Conservation (phyloP, 2,888 invertebrate species). For the Hypomecis atomaria region DNA sequence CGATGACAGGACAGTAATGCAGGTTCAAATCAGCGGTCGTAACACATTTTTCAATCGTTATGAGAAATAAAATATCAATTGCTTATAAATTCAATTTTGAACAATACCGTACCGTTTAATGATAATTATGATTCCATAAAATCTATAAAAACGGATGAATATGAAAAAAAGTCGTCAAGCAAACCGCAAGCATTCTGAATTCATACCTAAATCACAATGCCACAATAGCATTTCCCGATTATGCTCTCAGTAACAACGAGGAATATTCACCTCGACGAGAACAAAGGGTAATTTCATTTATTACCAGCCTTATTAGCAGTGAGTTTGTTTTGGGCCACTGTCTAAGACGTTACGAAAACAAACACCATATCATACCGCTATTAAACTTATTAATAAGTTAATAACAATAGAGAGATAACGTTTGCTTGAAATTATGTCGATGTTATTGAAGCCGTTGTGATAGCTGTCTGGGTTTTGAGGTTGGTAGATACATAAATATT, state of each 20-base stretch:
- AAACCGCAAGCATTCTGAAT: slow-evolving; percentile 17
- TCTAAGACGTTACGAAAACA: slow-evolving; percentile 59
- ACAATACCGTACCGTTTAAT: background rate
- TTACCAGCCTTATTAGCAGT: slow-evolving; percentile 53
- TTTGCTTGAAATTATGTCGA: slow-evolving; percentile 3
- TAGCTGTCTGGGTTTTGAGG: background rate
- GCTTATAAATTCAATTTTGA: no score
- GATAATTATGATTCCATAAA: no score
- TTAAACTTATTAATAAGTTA: slow-evolving; percentile 57
- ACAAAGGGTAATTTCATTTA: slow-evolving; percentile 63
- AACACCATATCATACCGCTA: slow-evolving; percentile 64
- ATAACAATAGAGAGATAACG: slow-evolving; percentile 37
- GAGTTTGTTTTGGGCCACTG: slow-evolving; percentile 50
- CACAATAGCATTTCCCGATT: slow-evolving; percentile 41
- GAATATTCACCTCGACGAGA: slow-evolving; percentile 38
- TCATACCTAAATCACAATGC: slow-evolving; percentile 54
- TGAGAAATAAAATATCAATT: no score
- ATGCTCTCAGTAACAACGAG: slow-evolving; percentile 42
- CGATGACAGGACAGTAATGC: no score
- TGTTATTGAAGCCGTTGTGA: slow-evolving; percentile 4
- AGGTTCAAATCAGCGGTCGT: no score
- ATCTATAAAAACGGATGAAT: background rate
- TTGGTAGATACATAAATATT: no score
- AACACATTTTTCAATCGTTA: no score
- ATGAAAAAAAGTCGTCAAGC: slow-evolving; percentile 11